Conservation (phyloP, 2,888 invertebrate genomes). For the Kryphioiulus occultus region DNA sequence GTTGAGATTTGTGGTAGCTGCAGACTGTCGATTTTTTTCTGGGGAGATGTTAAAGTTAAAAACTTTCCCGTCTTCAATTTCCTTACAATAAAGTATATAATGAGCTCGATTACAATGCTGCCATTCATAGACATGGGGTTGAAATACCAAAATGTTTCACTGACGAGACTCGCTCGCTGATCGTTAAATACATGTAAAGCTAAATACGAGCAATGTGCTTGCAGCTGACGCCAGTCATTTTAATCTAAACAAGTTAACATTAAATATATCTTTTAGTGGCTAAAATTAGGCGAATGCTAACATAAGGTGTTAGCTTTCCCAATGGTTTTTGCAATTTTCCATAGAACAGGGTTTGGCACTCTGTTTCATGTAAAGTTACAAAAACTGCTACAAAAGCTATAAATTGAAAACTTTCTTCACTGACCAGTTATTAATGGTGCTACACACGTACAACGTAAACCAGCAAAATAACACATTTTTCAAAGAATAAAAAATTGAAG, state of each 20-base stretch:
- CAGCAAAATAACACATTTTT: not conserved
- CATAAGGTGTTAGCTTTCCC: too few relatives aligned
- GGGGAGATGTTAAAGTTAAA: not conserved
- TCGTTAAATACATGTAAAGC: not conserved
- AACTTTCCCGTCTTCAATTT: not conserved
- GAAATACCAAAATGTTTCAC: not conserved
- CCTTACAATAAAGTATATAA: not conserved
- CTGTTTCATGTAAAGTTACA: too few relatives aligned
- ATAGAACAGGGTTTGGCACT: too few relatives aligned
- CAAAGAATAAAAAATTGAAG: too few relatives aligned
- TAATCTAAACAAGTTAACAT: not conserved
- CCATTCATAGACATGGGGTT: not conserved
- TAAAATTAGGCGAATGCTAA: too few relatives aligned
- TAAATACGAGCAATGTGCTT: not conserved
- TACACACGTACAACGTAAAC: too few relatives aligned
- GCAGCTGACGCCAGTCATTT: not conserved
- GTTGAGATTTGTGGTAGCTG: too few relatives aligned
- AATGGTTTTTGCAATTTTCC: too few relatives aligned
- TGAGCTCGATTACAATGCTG: not conserved
- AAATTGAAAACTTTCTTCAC: too few relatives aligned
- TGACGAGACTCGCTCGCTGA: not conserved
- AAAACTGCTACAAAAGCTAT: too few relatives aligned
- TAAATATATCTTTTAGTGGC: not conserved
- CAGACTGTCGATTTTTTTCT: not conserved
- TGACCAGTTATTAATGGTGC: too few relatives aligned